Percentiles rank a stretch among this genome's conserved stretches.
phyloP scores from a whole-genome alignment of 2,797 vertebrate species.

The Chelidonichthys spinosus region DNA sequence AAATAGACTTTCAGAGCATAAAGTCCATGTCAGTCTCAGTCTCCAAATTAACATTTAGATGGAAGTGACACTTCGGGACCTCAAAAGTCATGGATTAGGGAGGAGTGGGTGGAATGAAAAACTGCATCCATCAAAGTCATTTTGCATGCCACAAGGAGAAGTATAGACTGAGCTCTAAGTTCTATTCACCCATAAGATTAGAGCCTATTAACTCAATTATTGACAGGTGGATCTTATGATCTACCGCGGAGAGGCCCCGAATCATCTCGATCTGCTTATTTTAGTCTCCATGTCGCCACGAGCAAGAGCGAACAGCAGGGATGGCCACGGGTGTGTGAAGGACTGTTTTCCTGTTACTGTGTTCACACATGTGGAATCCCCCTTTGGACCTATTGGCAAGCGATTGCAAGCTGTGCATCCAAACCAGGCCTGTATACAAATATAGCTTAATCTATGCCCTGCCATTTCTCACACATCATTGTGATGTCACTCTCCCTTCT shows the following conservation, averaged over 20 bases:
- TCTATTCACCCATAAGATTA: constrained; percentile 60
- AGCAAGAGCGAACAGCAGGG: constrained; percentile 73
- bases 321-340: constrained; percentile 52
- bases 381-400: constrained; percentile 63
- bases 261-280: constrained; percentile 70
- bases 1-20: constrained; percentile 64
- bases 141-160: constrained; percentile 60
- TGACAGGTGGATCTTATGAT: constrained; percentile 69
- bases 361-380: constrained; percentile 69
- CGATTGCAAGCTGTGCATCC: constrained; percentile 52
- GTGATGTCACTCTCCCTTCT: constrained; percentile 14
- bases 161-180: constrained; percentile 39
- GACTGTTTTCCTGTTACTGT: constrained; percentile 43
- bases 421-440: constrained; percentile 19
- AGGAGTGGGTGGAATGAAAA: constrained; percentile 53
- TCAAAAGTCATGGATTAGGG: constrained; percentile 58
- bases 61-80: constrained; percentile 70
- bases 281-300: constrained; percentile 69
- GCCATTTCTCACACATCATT: constrained; percentile 16
- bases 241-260: constrained; percentile 44
- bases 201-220: constrained; percentile 81
- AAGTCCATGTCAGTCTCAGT: constrained; percentile 57
- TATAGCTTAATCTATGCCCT: constrained; percentile 43
- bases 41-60: constrained; percentile 84
- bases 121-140: constrained; percentile 71